Percentiles rank a stretch among this genome's conserved stretches.
Conservation (phyloP, 1,140 invertebrate genomes). For the Microplitis demolitor region DNA sequence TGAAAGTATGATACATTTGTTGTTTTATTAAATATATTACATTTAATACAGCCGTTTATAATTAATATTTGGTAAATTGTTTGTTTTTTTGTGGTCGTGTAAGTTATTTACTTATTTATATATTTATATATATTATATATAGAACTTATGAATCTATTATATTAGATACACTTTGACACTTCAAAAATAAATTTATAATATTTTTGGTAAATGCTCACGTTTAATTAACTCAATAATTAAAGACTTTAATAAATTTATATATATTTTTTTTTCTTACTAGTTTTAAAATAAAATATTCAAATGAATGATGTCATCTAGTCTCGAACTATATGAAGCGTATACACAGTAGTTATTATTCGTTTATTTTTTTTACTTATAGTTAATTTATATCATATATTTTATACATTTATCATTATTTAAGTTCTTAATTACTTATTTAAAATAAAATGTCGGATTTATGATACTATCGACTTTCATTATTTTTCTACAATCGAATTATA, state of each 20-base stretch:
- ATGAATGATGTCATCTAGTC: neutral
- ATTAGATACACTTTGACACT: neutral
- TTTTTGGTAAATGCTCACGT: neutral
- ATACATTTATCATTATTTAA: neutral
- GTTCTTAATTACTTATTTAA: too few relatives aligned
- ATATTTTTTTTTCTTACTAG: neutral
- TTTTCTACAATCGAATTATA: too few relatives aligned
- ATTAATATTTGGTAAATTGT: constrained; percentile 23
- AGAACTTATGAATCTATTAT: neutral
- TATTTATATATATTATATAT: neutral
- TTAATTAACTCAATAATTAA: neutral
- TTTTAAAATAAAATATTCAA: neutral
- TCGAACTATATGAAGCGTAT: constrained; percentile 8
- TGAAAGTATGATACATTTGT: constrained; percentile 25
- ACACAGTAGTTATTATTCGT: neutral
- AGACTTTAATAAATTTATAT: neutral
- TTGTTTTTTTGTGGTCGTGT: constrained; percentile 45
- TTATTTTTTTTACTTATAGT: neutral
- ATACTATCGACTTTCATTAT: too few relatives aligned
- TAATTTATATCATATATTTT: neutral
- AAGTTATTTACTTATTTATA: constrained; percentile 40
- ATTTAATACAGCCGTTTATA: constrained; percentile 50
- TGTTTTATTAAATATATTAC: constrained; percentile 45
- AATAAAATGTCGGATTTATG: too few relatives aligned
- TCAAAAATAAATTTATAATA: neutral